These are phyloP conservation scores for Caenorhabditis sp. DNA, from an alignment of 2,888 invertebrate species.

Conservation along the genomic window DNA sequence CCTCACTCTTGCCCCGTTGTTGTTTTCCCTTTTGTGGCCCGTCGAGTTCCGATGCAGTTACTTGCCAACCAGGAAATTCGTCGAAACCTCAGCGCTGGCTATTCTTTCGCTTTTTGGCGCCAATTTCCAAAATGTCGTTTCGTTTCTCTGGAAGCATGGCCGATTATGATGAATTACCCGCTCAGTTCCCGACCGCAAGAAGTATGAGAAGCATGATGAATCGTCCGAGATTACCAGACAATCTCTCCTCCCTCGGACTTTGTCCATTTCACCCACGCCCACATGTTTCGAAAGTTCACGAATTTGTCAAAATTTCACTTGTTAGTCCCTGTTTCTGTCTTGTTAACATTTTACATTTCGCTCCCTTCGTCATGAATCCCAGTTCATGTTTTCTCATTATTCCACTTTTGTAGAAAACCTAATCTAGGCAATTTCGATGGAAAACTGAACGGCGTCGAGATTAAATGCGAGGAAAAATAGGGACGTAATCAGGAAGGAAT, in stretches of 20 bases:
- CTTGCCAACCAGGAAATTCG: neutral
- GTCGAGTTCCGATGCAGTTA: neutral
- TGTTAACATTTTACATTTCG: no score
- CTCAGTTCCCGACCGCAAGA: neutral
- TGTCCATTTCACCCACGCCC: neutral
- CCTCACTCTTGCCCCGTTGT: no score
- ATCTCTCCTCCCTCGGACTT: neutral
- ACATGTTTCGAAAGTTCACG: neutral
- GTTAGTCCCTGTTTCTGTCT: no score
- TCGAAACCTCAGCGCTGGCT: no score
- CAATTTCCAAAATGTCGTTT: neutral
- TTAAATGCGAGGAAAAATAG: conserved; percentile 3
- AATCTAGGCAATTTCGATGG: conserved; percentile 26
- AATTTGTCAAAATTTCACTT: no score
- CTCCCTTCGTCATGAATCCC: neutral
- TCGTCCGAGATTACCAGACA: conserved; percentile 7
- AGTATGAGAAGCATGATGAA: conserved; percentile 19
- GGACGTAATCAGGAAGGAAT: conserved; percentile 3
- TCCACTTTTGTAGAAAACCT: neutral
- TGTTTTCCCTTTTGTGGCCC: neutral
- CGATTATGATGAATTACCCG: conserved; percentile 30
- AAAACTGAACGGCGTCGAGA: conserved; percentile 13
- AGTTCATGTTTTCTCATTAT: neutral
- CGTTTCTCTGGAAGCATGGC: conserved; percentile 6
- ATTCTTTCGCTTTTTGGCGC: neutral